Base-by-base conservation (phyloP, 2,888 invertebrate genomes). In the Salpingus planirostris region DNA sequence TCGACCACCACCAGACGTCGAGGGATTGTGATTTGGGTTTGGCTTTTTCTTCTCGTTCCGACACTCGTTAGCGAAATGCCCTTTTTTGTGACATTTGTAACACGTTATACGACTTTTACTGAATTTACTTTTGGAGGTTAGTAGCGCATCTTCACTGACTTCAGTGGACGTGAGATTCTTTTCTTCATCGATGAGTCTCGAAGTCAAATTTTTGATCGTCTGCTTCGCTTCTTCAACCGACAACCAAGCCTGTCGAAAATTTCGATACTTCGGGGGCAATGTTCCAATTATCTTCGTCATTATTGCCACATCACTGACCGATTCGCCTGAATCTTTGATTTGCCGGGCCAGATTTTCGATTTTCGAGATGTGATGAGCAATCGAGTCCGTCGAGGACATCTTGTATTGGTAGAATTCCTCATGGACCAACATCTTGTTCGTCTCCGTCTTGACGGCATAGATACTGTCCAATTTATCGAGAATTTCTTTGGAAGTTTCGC, bases 381-480 rank as follows among this genome's bases (percentile, higher is more conserved):
- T 40, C 2, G 37, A 36, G 13, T 55, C 51, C 3, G 27, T 44
- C 5, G 27, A 11, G 8, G 6, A 24, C 43, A 47, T 49, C 30
- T 41, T 47, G 18, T 49, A 50, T 15, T 48, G 33, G 15, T 49
- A 33, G 21, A 50, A 49, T 11, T 23, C 18, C 29, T 49, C 45
- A 6, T 51, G 46, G 2, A 38, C 27, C 7, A 50, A n/a, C 47
- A 51, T 51, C 29, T 50, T 49, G 25, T 46, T 50, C 0, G 31
- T 27, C 33, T 44, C 46, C 1, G 42, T 35, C 27, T 46, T 47
- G 13, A 32, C 31, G 11, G 30, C 12, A 18, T 42, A 47, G 14
- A 47, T 46, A 6, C 37, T 25, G 14, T 43, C 43, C 11, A 52
- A 21, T 23, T 43, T 49, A 10, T 47, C 27, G 4, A 46, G 2